phyloP scores from a whole-genome alignment of 2,888 invertebrate genomes.

The Macrosoma leucophasiata region DNA sequence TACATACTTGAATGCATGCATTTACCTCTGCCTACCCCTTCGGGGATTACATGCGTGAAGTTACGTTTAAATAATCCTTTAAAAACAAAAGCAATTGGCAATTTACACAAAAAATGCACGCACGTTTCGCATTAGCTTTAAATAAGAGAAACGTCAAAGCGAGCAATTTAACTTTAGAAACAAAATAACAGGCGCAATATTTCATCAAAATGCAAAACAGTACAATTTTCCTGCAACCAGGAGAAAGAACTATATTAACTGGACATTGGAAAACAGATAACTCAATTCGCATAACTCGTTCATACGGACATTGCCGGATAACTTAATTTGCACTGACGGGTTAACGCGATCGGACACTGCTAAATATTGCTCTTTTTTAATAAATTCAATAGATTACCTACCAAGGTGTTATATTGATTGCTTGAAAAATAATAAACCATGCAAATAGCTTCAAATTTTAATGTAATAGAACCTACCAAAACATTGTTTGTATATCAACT shows the following conservation, averaged over 20 bases:
- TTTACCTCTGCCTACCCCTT: too few species aligned
- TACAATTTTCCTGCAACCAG: slow-evolving; percentile 50
- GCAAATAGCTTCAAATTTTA: too few species aligned
- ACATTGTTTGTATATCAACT: too few species aligned
- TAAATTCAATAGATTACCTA: too few species aligned
- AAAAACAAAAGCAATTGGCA: slow-evolving; percentile 15
- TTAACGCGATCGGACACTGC: slow-evolving; percentile 44
- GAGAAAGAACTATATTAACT: slow-evolving; percentile 66
- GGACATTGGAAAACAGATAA: slow-evolving; percentile 68
- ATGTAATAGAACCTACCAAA: too few species aligned
- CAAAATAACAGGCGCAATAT: slow-evolving; percentile 36
- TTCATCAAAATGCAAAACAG: slow-evolving; percentile 71
- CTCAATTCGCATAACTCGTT: slow-evolving; percentile 69
- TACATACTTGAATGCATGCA: too few species aligned
- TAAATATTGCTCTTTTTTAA: too few species aligned
- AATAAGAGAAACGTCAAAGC: too few species aligned
- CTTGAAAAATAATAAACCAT: too few species aligned
- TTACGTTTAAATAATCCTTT: too few species aligned
- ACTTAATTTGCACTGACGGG: slow-evolving; percentile 58
- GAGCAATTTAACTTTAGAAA: slow-evolving; percentile 16
- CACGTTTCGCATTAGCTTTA: not conserved
- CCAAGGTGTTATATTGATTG: too few species aligned
- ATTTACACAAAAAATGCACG: not conserved
- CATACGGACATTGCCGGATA: slow-evolving; percentile 51
- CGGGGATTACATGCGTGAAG: too few species aligned